Evolutionary conservation across 2,113 vertebrate species (phyloP).

Genomic region (Rhineura floridana): DNA sequence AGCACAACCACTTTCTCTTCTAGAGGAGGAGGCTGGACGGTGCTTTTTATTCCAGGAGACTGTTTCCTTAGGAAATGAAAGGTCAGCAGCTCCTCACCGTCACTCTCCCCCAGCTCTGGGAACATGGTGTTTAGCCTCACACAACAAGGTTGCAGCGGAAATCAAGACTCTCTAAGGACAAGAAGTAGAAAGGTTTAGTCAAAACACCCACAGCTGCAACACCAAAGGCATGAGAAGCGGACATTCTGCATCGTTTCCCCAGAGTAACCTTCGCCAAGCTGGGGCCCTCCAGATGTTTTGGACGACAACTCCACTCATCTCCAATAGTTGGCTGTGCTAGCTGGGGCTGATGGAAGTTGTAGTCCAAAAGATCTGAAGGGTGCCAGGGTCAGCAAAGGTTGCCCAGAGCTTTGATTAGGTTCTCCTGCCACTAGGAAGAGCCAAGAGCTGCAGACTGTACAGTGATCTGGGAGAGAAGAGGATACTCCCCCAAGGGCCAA

Average conservation of each 20-base stretch:
- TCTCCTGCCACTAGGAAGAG: neutral
- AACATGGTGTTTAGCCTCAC: conserved; percentile 15
- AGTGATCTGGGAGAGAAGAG: neutral
- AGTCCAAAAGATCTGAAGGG: no score
- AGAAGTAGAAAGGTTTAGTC: conserved; percentile 5
- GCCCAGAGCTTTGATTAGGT: neutral
- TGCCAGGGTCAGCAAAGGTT: no score
- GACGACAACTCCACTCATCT: no score
- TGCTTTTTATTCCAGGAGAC: conserved; percentile 13
- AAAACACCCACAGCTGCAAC: neutral
- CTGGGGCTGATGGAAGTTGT: no score
- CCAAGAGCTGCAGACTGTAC: neutral
- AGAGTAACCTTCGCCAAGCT: no score
- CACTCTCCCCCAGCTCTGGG: conserved; percentile 64
- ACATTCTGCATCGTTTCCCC: neutral
- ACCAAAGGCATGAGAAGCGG: neutral
- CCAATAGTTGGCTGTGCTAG: no score
- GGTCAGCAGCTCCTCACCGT: conserved; percentile 76
- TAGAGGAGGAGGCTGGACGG: neutral
- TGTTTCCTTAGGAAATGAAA: conserved; percentile 73
- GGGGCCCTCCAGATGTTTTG: no score
- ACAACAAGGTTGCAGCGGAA: neutral
- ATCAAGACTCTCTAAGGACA: neutral
- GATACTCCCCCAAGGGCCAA: neutral
- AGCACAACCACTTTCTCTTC: conserved; percentile 11